phyloP scores from a whole-genome alignment of 2,888 invertebrate genomes.

The Ennomos fuscantarius region DNA sequence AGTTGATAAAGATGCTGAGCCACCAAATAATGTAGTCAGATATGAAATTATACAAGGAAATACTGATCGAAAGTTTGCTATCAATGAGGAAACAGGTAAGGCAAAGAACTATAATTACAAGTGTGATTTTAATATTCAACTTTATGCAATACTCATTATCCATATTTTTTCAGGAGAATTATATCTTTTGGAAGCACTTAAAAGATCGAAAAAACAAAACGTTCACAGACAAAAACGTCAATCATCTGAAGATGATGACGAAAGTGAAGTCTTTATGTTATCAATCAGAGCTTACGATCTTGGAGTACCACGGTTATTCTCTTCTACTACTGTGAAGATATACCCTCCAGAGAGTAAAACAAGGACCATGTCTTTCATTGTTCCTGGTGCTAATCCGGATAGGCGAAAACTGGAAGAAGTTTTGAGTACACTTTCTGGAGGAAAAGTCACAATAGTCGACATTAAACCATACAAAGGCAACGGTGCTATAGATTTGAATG shows the following conservation, averaged over 20 bases:
- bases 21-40: slow-evolving; percentile 93
- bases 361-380: slow-evolving; percentile 92
- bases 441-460: slow-evolving; percentile 90
- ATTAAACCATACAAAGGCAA: slow-evolving; percentile 88
- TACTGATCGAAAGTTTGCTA: slow-evolving; percentile 89
- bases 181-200: slow-evolving; percentile 84
- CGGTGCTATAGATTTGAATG: slow-evolving; percentile 81
- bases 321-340: slow-evolving; percentile 90
- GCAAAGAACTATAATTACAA: neutral
- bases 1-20: slow-evolving; percentile 91
- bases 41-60: slow-evolving; percentile 93
- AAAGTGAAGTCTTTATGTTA: slow-evolving; percentile 86
- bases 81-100: slow-evolving; percentile 90
- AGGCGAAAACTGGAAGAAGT: slow-evolving; percentile 90
- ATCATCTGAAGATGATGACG: slow-evolving; percentile 64
- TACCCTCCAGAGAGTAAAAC: slow-evolving; percentile 91
- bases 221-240: slow-evolving; percentile 79
- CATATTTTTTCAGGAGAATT: slow-evolving; percentile 84
- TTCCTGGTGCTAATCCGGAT: slow-evolving; percentile 91
- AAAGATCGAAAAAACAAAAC: slow-evolving; percentile 73
- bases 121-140: neutral
- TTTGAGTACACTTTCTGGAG: slow-evolving; percentile 91
- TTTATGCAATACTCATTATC: neutral
- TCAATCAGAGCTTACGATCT: slow-evolving; percentile 93
- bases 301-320: slow-evolving; percentile 91